Evolutionary conservation across 2,888 invertebrate species (phyloP).

Genomic region (Hydrotaea cyrtoneurina): DNA sequence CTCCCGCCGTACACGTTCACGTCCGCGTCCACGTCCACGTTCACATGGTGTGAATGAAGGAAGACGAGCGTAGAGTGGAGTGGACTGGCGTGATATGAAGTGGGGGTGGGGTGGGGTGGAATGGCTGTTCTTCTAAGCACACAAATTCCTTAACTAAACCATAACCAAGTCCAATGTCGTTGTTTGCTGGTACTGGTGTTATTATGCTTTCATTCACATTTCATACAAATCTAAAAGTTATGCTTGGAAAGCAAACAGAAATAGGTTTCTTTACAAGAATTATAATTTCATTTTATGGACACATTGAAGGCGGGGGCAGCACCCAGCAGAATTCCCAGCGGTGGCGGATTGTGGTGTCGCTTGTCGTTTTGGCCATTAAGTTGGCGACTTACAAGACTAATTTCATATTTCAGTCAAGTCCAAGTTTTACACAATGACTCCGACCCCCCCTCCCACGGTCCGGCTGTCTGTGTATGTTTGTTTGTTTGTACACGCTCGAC

Average conservation of each 20-base stretch:
- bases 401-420: conserved; percentile 67
- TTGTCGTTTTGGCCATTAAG: conserved; percentile 42
- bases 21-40: background rate
- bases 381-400: conserved; percentile 55
- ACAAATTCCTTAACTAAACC: conserved; percentile 7
- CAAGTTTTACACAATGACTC: conserved; percentile 46
- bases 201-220: background rate
- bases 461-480: background rate
- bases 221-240: conserved; percentile 22
- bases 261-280: conserved; percentile 44
- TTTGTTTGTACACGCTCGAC: background rate
- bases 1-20: background rate
- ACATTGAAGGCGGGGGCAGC: conserved; percentile 22
- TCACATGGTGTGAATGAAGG: no score
- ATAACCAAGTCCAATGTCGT: background rate
- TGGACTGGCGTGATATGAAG: background rate
- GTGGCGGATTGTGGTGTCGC: conserved; percentile 32
- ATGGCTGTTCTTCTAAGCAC: background rate
- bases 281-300: conserved; percentile 45
- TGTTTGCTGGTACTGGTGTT: background rate
- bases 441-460: background rate
- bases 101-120: background rate
- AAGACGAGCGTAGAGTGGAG: no score
- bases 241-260: conserved; percentile 23
- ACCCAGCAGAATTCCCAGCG: background rate